These are phyloP conservation scores for Andrena minutula DNA, from an alignment of 2,888 invertebrate genomes.

Conservation along the genomic window DNA sequence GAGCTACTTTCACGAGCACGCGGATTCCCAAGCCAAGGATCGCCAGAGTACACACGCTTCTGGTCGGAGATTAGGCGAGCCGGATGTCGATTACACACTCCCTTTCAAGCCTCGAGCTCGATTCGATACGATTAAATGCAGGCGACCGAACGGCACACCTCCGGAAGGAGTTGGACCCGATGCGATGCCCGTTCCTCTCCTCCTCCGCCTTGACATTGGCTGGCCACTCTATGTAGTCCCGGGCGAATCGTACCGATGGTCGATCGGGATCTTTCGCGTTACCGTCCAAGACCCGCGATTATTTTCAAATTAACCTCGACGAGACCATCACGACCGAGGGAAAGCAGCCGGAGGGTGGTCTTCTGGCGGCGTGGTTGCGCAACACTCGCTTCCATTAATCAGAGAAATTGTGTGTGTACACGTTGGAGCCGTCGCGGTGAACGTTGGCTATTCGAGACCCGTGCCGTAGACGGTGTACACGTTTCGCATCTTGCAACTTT, in stretches of 20 bases:
- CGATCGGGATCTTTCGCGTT: constrained; percentile 20
- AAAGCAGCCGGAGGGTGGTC: constrained; percentile 9
- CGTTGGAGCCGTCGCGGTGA: neutral
- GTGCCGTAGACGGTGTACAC: neutral
- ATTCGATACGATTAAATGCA: constrained; percentile 69
- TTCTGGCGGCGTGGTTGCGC: neutral
- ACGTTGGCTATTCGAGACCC: neutral
- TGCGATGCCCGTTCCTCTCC: neutral
- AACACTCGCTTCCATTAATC: constrained; percentile 24
- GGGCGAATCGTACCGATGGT: constrained; percentile 46
- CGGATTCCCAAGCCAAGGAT: neutral
- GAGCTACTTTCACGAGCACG: neutral
- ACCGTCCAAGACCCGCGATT: constrained; percentile 28
- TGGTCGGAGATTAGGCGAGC: constrained; percentile 69
- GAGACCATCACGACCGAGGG: constrained; percentile 20
- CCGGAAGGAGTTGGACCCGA: neutral
- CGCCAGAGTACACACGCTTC: neutral
- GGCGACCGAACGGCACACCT: neutral
- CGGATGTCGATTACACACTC: constrained; percentile 78
- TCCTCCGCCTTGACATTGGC: constrained; percentile 48
- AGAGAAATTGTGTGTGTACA: constrained; percentile 30
- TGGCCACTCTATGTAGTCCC: constrained; percentile 60
- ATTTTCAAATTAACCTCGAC: constrained; percentile 60
- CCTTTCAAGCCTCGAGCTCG: constrained; percentile 59
- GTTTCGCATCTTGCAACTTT: constrained; percentile 4